These are phyloP conservation scores for Drosophila eohydei DNA, from an alignment of 2,888 invertebrate genomes.

Conservation along the genomic window DNA sequence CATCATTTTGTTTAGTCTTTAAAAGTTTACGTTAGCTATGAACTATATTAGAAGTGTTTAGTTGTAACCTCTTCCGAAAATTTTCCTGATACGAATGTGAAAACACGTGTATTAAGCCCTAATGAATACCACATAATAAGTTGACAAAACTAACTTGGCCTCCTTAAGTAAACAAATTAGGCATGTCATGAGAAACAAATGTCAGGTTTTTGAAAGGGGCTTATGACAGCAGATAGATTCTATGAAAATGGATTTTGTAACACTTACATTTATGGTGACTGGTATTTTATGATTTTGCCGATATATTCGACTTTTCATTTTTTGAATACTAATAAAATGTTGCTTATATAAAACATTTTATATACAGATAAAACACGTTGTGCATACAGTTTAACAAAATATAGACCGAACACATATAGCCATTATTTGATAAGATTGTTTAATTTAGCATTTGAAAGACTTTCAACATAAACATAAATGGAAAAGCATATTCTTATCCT, in stretches of 20 bases:
- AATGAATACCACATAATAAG: neutral
- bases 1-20: slow-evolving; percentile 35
- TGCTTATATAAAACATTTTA: too few relatives aligned
- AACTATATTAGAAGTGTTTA: slow-evolving; percentile 23
- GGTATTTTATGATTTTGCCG: neutral
- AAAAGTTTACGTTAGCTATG: neutral
- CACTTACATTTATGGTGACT: too few relatives aligned
- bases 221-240: neutral
- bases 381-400: neutral
- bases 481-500: slow-evolving; percentile 40
- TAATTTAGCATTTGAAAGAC: neutral
- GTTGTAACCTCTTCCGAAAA: slow-evolving; percentile 20
- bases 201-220: too few relatives aligned
- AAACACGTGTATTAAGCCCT: slow-evolving; percentile 12
- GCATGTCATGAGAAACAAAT: neutral
- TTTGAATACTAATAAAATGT: too few relatives aligned
- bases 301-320: neutral
- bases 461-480: neutral
- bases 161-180: slow-evolving; percentile 9
- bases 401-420: neutral
- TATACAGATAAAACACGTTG: neutral
- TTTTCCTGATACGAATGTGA: slow-evolving; percentile 19
- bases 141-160: slow-evolving; percentile 20
- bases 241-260: neutral
- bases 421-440: neutral